phyloP scores from a whole-genome alignment of 2,113 vertebrate species.

The Lepus americanus region DNA sequence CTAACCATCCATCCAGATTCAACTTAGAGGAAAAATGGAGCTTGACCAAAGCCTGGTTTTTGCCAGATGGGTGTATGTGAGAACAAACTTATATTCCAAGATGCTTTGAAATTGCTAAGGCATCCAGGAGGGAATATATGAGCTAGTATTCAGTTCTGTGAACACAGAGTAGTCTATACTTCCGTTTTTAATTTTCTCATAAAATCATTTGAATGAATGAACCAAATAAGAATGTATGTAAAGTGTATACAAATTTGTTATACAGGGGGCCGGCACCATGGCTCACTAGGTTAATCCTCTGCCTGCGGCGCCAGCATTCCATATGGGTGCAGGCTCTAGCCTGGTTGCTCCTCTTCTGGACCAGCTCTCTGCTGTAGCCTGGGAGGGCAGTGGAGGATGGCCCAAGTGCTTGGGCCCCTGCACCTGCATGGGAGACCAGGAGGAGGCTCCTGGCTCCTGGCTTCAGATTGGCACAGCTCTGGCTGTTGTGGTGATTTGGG shows the following conservation, averaged over 20 bases:
- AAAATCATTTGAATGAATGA: not conserved
- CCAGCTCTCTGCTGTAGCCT: no score
- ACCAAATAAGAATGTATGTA: not conserved
- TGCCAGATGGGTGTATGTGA: constrained; percentile 26
- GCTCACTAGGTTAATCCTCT: no score
- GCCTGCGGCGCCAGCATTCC: no score
- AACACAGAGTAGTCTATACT: not conserved
- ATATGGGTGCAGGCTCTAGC: no score
- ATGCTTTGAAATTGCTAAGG: constrained; percentile 15
- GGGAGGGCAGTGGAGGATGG: no score
- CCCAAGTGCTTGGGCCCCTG: no score
- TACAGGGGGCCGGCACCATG: not conserved
- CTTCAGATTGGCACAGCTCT: no score
- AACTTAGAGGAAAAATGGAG: constrained; percentile 12
- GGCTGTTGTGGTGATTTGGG: no score
- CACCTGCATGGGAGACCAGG: no score
- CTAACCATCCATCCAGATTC: constrained; percentile 51
- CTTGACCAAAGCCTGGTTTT: constrained; percentile 38
- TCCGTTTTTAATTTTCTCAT: not conserved
- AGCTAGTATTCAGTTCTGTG: constrained; percentile 22
- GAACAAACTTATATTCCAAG: not conserved
- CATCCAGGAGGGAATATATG: not conserved
- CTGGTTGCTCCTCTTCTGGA: no score
- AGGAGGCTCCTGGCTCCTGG: no score
- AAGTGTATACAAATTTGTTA: not conserved